These are phyloP conservation scores for Noctua janthe DNA, from an alignment of 2,888 invertebrate species.

Conservation along the genomic window DNA sequence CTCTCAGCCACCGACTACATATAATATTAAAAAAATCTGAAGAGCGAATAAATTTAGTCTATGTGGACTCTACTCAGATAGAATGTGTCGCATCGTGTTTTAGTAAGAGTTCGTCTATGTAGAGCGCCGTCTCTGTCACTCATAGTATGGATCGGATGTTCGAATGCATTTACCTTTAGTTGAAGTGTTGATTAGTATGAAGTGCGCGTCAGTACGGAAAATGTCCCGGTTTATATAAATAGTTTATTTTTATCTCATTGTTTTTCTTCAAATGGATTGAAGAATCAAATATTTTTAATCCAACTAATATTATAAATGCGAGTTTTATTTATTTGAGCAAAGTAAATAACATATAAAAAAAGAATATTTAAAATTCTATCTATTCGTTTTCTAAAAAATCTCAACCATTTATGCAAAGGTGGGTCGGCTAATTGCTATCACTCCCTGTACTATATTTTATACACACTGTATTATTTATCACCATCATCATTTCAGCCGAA, in stretches of 20 bases:
- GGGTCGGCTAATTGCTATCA: no score
- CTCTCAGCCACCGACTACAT: not conserved
- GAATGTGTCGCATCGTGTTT: not conserved
- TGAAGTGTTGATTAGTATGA: not conserved
- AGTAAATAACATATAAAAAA: no score
- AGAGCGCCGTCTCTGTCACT: not conserved
- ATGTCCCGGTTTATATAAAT: not conserved
- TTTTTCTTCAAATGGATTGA: not conserved
- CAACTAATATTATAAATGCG: no score
- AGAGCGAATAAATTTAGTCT: not conserved
- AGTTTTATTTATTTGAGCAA: no score
- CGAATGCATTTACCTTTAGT: not conserved
- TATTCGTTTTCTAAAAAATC: no score
- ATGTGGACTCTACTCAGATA: not conserved
- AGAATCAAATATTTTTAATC: not conserved
- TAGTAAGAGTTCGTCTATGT: not conserved
- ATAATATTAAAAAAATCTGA: not conserved
- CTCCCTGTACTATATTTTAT: no score
- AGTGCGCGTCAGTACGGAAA: not conserved
- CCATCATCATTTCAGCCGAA: no score
- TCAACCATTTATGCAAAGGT: no score
- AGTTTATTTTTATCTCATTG: not conserved
- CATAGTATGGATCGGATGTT: not conserved
- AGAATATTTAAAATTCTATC: no score
- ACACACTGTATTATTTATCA: no score